phyloP scores from a whole-genome alignment of 2,888 invertebrate species.

The Apodemia mormo region DNA sequence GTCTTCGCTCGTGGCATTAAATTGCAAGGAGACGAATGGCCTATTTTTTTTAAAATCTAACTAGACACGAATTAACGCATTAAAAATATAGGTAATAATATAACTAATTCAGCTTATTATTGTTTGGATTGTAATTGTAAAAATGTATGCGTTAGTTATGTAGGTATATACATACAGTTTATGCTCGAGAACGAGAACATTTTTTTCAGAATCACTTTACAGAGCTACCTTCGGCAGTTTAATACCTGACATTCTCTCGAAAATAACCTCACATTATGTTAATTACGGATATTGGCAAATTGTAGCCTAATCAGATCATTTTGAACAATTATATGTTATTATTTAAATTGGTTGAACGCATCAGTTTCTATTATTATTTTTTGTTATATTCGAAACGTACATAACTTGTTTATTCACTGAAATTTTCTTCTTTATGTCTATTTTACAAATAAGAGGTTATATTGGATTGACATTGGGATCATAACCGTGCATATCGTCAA shows the following conservation, averaged over 20 bases:
- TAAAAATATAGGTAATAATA: too few species aligned
- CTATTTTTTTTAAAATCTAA: too few species aligned
- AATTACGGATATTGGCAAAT: conserved; percentile 7
- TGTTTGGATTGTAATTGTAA: too few species aligned
- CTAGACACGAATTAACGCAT: too few species aligned
- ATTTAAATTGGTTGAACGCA: background rate
- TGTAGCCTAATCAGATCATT: background rate
- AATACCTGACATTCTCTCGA: background rate
- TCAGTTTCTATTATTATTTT: background rate
- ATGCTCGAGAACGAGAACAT: background rate
- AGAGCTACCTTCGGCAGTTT: background rate
- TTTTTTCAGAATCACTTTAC: background rate
- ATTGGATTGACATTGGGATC: too few species aligned
- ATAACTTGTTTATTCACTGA: background rate
- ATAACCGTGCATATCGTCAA: too few species aligned
- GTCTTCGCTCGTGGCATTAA: too few species aligned
- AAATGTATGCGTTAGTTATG: too few species aligned
- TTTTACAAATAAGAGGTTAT: too few species aligned
- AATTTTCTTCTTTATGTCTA: background rate
- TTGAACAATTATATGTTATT: conserved; percentile 9
- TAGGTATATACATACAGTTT: background rate
- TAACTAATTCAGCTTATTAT: too few species aligned
- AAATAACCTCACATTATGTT: background rate
- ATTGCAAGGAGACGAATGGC: too few species aligned
- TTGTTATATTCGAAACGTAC: background rate